Conservation (phyloP, 2,113 vertebrate genomes). For the Callaeas wilsoni region DNA sequence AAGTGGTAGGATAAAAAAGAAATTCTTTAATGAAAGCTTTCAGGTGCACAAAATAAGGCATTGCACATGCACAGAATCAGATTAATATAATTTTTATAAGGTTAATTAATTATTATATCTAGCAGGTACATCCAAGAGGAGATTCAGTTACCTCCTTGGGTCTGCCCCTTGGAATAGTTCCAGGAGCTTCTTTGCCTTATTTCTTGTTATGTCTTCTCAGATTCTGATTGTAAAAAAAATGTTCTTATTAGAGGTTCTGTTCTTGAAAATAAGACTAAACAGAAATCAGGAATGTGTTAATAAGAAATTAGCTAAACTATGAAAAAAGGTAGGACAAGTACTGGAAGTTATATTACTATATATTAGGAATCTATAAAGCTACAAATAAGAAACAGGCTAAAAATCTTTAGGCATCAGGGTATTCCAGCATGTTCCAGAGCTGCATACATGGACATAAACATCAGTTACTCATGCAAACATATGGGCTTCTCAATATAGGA, state of each 20-base stretch:
- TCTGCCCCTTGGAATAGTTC: background rate
- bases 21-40: background rate
- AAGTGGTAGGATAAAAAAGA: background rate
- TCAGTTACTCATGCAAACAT: background rate
- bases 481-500: background rate
- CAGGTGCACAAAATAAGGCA: background rate
- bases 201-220: background rate
- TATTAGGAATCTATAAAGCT: background rate
- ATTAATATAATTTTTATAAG: background rate
- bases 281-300: background rate
- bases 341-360: background rate
- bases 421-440: background rate
- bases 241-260: background rate
- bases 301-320: background rate
- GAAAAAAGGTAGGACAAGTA: background rate
- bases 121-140: background rate
- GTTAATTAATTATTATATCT: background rate
- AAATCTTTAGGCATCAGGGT: background rate
- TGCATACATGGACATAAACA: fast-evolving
- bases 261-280: background rate
- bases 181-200: background rate
- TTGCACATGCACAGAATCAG: fast-evolving
- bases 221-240: background rate
- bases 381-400: background rate
- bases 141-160: background rate